Base-by-base conservation (phyloP, 35 echinoderm and acorn worm genomes). In the Amphiura filiformis region DNA sequence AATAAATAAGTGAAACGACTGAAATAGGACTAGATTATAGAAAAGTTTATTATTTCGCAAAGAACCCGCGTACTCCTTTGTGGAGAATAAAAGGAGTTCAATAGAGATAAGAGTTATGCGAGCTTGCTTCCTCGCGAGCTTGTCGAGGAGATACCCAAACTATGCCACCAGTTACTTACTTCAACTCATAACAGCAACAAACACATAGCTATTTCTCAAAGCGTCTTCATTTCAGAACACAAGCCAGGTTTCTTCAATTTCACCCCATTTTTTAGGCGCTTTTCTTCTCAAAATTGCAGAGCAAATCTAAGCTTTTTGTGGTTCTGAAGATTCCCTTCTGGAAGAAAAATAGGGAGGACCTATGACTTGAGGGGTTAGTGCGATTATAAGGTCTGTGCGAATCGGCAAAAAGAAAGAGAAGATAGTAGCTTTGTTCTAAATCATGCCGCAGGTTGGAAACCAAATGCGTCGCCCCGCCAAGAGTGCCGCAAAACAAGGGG, bases 271-370 rank as follows among this genome's bases (percentile, higher is more conserved):
- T 70, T 70, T 70, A 70, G 61, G 61, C 61, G 61, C 61, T 70
- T 70, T 70, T 70, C 61, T 70, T 70, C 61, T 70, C 28, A 23
- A 70, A 70, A 70, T 70, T 70, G 61, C 61, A 23, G 11, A 70
- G 61, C 61, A 70, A 70, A 70, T 70, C 61, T 70, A 70, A 52
- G 61, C 61, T 70, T 70, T 70, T 70, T 70, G 61, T 70, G 61
- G 61, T n/a, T 11, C 4, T 26, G 61, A 70, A 70, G 61, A 70
- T 70, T 70, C 61, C 11, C 61, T 70, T 70, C 61, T 70, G 61
- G 17, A 70, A n/a, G 61, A 70, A 30, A 70, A 70, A 70, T 70
- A 70, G 61, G 28, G 17, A 70, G 15, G 28, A 30, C 28, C 15
- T 70, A 70, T 70, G 61, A 15, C 61, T 70, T 15, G 61, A 70